Evolutionary conservation across 2,113 vertebrate genomes (phyloP).

Genomic region (Grantiella picta): DNA sequence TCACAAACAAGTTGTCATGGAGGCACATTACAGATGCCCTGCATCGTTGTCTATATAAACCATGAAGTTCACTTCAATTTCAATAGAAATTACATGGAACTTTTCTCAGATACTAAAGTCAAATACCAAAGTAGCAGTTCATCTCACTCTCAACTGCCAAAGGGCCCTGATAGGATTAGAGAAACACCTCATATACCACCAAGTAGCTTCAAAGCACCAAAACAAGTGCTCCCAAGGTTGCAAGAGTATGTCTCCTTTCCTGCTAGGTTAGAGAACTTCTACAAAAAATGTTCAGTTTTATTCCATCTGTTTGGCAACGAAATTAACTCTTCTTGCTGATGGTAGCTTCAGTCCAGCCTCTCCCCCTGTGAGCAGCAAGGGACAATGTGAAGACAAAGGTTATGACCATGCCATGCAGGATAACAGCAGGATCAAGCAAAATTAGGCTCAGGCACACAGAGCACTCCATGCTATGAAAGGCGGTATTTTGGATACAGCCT

Average conservation of each 20-base stretch:
- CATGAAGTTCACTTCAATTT: neutral
- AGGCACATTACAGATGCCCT: neutral
- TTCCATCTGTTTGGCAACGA: neutral
- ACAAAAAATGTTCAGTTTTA: neutral
- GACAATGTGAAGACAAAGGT: neutral
- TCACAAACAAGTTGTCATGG: neutral
- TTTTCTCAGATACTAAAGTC: neutral
- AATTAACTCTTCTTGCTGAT: neutral
- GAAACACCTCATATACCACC: neutral
- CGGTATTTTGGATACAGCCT: neutral
- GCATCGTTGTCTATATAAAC: neutral
- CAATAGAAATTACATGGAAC: neutral
- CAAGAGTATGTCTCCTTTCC: neutral
- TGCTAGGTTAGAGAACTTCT: neutral
- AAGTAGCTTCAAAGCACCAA: neutral
- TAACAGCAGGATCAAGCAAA: neutral
- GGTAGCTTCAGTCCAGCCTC: neutral
- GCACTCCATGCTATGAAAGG: neutral
- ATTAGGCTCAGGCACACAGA: neutral
- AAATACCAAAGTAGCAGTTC: neutral
- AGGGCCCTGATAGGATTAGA: neutral
- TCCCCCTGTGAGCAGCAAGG: neutral
- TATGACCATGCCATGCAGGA: fast-evolving
- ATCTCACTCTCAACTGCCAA: neutral
- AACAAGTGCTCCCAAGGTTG: neutral